Conservation (phyloP, 2,113 vertebrate species). For the Dipodomys stephensi region DNA sequence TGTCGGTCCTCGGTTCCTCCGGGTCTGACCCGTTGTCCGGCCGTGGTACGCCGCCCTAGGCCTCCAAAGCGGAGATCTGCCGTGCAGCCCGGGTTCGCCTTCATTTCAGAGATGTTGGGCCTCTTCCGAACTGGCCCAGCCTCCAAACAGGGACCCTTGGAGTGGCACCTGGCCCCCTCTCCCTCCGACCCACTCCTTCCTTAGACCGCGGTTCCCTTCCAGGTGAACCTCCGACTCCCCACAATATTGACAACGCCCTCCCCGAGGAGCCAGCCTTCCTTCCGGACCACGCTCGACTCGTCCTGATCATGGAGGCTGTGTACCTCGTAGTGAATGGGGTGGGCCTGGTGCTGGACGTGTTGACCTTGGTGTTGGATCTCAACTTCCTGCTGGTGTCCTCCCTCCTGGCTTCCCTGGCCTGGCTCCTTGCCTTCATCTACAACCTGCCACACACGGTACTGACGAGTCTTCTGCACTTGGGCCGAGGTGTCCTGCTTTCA, state of each 20-base stretch:
- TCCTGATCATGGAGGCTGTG: conserved; percentile 89
- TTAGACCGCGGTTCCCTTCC: neutral
- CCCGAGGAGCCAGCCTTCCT: neutral
- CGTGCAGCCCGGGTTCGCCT: neutral
- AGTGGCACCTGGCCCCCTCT: neutral
- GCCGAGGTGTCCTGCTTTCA: conserved; percentile 85
- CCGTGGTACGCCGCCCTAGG: neutral
- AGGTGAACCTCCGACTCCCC: neutral
- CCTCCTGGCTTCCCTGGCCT: conserved; percentile 88
- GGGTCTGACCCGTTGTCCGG: conserved; percentile 16
- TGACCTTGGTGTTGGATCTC: conserved; percentile 92
- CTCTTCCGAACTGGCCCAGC: neutral
- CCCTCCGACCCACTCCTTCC: neutral
- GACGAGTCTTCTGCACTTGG: conserved; percentile 84
- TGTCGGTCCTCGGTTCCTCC: neutral
- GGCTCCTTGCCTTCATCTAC: conserved; percentile 87
- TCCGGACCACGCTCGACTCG: neutral
- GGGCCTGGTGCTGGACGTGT: conserved; percentile 89
- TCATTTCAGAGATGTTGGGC: conserved; percentile 43
- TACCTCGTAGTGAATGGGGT: conserved; percentile 89
- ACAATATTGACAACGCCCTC: neutral
- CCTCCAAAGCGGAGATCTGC: neutral
- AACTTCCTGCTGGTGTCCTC: conserved; percentile 94
- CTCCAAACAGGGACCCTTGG: neutral
- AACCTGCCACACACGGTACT: conserved; percentile 88